Percentiles rank a stretch among this genome's conserved stretches.
Evolutionary conservation across 2,888 invertebrate genomes (phyloP).

Genomic region (Metopia argyrocephala): DNA sequence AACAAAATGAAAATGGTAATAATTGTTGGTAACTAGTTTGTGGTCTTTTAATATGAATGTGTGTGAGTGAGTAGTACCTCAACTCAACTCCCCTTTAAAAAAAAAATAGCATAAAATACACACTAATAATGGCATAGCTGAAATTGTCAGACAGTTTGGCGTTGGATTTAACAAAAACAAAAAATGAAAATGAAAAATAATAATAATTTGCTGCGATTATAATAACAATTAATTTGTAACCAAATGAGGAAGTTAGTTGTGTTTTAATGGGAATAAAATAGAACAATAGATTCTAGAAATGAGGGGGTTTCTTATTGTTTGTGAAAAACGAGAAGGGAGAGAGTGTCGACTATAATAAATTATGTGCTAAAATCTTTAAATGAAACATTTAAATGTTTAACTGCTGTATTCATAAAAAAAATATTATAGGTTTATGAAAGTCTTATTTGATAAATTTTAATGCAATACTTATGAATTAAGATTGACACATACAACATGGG

Average conservation of each 20-base stretch:
- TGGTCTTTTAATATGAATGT: neutral
- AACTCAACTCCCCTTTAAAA: neutral
- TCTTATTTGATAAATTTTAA: no score
- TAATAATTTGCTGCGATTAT: neutral
- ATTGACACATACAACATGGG: no score
- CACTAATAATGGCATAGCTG: neutral
- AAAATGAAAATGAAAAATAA: neutral
- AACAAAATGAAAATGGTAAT: conserved; percentile 24
- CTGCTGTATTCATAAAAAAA: no score
- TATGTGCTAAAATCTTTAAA: no score
- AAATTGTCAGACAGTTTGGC: conserved; percentile 54
- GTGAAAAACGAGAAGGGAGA: neutral
- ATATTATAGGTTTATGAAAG: no score
- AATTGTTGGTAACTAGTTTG: conserved; percentile 25
- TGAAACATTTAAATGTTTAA: no score
- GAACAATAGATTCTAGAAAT: neutral
- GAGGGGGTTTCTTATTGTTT: neutral
- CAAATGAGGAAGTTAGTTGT: neutral
- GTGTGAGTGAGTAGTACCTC: no score
- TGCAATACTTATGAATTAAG: no score
- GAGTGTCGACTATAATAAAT: no score
- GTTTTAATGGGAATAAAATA: neutral
- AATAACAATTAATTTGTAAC: neutral
- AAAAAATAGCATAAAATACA: neutral
- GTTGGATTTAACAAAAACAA: neutral